Conservation (phyloP, 2,888 invertebrate species). For the Rhingia rostrata region DNA sequence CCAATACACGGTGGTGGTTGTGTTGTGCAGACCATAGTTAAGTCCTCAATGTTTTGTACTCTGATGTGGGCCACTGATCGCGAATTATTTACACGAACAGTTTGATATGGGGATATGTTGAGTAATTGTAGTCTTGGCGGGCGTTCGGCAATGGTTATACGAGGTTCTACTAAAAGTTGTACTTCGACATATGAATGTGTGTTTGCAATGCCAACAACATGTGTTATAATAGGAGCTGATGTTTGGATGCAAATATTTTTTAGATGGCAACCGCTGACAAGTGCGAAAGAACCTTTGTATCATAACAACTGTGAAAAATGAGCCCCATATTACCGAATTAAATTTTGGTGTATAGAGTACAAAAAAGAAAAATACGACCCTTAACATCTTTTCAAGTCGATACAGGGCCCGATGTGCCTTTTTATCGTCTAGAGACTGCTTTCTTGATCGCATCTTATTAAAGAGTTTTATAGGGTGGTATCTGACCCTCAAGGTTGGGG, state of each 20-base stretch:
- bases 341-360: no score
- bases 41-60: conserved; percentile 25
- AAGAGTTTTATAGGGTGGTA: no score
- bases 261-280: no score
- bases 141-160: background rate
- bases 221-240: conserved; percentile 11
- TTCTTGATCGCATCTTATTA: no score
- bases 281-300: no score
- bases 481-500: no score
- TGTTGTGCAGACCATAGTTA: conserved; percentile 13
- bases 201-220: conserved; percentile 11
- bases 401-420: no score
- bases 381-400: no score
- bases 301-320: no score
- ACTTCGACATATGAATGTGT: conserved; percentile 8
- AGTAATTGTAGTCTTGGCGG: conserved; percentile 39
- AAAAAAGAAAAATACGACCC: no score
- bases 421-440: no score
- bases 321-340: no score
- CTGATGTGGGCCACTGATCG: conserved; percentile 45
- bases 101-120: conserved; percentile 44
- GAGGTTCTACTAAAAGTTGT: conserved; percentile 3
- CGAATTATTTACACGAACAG: conserved; percentile 46
- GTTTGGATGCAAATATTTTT: background rate
- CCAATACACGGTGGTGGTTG: conserved; percentile 31